Conservation (phyloP, 1,140 invertebrate species). For the Papilio aristodemus region DNA sequence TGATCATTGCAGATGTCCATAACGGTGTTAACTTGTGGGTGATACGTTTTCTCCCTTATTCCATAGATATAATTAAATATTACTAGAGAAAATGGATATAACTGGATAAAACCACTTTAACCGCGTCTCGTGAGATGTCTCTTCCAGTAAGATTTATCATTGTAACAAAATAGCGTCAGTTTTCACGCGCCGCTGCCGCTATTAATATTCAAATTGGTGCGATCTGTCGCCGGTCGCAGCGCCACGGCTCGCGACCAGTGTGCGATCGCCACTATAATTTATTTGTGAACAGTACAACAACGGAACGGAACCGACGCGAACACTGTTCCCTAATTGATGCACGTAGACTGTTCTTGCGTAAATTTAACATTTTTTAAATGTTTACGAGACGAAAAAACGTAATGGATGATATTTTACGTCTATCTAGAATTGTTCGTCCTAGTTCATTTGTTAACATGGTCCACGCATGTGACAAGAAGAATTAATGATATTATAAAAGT, state of each 20-base stretch:
- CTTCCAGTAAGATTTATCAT: conserved; percentile 36
- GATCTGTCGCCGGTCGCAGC: conserved; percentile 66
- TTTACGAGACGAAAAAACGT: background rate
- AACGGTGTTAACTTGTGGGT: too few species aligned
- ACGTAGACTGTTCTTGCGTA: background rate
- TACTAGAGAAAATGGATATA: too few species aligned
- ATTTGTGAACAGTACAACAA: conserved; percentile 57
- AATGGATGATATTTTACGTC: background rate
- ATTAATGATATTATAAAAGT: too few species aligned
- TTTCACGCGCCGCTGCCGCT: conserved; percentile 72
- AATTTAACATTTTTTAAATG: background rate
- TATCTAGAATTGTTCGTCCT: too few species aligned
- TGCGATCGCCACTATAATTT: conserved; percentile 65
- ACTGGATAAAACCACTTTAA: too few species aligned
- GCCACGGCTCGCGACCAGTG: conserved; percentile 43
- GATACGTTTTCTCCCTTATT: too few species aligned
- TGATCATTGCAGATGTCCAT: too few species aligned
- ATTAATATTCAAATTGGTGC: conserved; percentile 79
- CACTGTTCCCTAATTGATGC: conserved; percentile 48
- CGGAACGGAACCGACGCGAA: conserved; percentile 47
- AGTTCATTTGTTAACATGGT: too few species aligned
- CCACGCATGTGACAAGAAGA: too few species aligned
- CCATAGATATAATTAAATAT: too few species aligned
- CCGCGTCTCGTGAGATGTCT: conserved; percentile 35
- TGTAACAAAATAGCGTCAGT: conserved; percentile 55